Evolutionary conservation across 2,797 vertebrate genomes (phyloP), one percentile per base, ranked within the genome.

Genomic region (Orientallactaga sibirica): DNA sequence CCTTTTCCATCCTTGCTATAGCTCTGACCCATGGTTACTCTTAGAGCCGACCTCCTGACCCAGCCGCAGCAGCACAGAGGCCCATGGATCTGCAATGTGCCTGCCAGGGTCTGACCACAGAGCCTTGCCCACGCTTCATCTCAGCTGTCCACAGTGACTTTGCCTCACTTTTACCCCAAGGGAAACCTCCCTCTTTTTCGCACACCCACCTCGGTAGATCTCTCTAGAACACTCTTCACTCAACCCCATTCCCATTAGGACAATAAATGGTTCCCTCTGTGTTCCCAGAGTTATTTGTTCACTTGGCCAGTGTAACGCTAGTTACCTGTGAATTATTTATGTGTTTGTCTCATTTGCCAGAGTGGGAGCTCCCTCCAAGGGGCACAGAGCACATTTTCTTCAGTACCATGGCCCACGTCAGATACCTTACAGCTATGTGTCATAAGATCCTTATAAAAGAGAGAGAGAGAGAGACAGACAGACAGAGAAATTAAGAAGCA

Each of bases 281-380:
- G 66, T 89, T 77, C 19, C 66, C 52, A 88, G 33, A 84, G 29
- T 29, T 61, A 22, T 61, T 78, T 52, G 18, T 73, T 86, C 71
- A 78, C 64, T 91, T 84, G 75, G 66, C 25, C 67, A 24, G 14
- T 62, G 24, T 12, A 68, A 20, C 82, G 64, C n/a, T 84, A 55
- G 25, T 27, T 92, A 41, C 61, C 58, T 94, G 25, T 84, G 92
- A 67, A 73, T 92, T 88, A 81, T 58, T 85, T 68, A 83, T 25
- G 10, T 29, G 2, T 66, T 74, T 86, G 29, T 90, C 52, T 94
- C 74, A 73, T 15, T 55, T 62, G 33, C 61, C 66, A 75, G 52
- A 43, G 81, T 67, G n/a, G 52, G 71, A 55, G 61, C 70, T 91
- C 83, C 58, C 83, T 52, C 55, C 73, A 73, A 79, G 27, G 41